Evolutionary conservation across 2,797 vertebrate genomes (phyloP).

Genomic region (Argentina silus): DNA sequence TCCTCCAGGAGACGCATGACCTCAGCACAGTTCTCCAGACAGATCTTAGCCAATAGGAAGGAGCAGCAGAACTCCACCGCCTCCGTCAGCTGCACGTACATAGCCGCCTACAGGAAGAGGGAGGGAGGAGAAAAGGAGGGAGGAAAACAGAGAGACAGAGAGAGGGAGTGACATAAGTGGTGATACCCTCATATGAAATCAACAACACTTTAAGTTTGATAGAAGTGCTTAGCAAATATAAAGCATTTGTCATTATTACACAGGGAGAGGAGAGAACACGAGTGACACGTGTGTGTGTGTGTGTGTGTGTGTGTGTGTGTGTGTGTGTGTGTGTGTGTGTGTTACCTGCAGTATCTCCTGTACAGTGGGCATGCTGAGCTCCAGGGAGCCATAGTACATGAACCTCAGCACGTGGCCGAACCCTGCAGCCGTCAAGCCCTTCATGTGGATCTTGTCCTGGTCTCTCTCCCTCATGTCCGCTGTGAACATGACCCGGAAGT

Average conservation of each 20-base stretch:
- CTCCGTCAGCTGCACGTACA: constrained; percentile 99
- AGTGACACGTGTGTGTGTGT: not conserved
- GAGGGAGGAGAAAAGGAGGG: not conserved
- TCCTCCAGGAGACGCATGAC: constrained; percentile 99
- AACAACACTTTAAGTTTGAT: not conserved
- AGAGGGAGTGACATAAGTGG: not conserved
- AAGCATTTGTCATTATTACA: not conserved
- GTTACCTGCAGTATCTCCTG: constrained; percentile 93
- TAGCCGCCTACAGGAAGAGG: constrained; percentile 81
- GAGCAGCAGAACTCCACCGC: constrained; percentile 99
- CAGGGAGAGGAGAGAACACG: too few relatives aligned
- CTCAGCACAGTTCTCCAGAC: constrained; percentile 98
- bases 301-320: constrained; percentile 5
- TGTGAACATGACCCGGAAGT: constrained; percentile 99
- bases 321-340: not conserved
- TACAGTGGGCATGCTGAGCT: constrained; percentile 98
- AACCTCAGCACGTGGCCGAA: constrained; percentile 97
- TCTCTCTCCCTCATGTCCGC: constrained; percentile 98
- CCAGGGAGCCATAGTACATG: constrained; percentile 99
- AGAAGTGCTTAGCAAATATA: not conserved
- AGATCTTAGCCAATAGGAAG: constrained; percentile 98
- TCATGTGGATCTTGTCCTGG: constrained; percentile 99
- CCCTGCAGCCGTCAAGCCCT: constrained; percentile 96
- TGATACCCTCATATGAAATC: too few relatives aligned
- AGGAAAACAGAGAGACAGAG: not conserved